Conservation (phyloP, 2,797 vertebrate species). For the Lophotriccus pileatus region DNA sequence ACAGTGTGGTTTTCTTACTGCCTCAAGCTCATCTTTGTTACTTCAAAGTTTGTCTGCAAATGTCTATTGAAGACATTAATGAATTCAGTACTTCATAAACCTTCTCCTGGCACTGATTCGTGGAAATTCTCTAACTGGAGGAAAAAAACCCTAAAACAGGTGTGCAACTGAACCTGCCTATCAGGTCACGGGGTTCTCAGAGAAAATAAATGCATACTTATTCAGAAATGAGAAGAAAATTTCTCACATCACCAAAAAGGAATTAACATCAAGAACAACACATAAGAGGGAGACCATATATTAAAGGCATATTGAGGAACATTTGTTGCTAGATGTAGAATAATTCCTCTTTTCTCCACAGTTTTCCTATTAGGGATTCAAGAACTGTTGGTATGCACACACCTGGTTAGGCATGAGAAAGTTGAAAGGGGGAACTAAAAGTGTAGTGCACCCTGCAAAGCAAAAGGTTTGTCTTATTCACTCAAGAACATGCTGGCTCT, state of each 20-base stretch:
- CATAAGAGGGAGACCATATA: background rate
- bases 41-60: background rate
- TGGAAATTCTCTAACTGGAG: background rate
- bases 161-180: background rate
- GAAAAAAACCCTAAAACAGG: background rate
- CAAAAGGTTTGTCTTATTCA: background rate
- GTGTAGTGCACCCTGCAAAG: background rate
- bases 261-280: background rate
- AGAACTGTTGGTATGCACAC: background rate
- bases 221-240: background rate
- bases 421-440: background rate
- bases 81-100: background rate
- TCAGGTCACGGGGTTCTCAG: background rate
- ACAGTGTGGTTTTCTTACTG: background rate
- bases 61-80: background rate
- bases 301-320: background rate
- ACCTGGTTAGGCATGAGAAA: background rate
- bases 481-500: background rate
- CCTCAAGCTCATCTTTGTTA: background rate
- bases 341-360: background rate
- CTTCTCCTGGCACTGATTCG: rapidly evolving
- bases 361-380: background rate
- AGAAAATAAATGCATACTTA: background rate
- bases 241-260: background rate
- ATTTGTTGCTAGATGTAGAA: background rate